phyloP scores from a whole-genome alignment of 37 sponge, comb jelly and placozoan species.

The Petrosia ficiformis region DNA sequence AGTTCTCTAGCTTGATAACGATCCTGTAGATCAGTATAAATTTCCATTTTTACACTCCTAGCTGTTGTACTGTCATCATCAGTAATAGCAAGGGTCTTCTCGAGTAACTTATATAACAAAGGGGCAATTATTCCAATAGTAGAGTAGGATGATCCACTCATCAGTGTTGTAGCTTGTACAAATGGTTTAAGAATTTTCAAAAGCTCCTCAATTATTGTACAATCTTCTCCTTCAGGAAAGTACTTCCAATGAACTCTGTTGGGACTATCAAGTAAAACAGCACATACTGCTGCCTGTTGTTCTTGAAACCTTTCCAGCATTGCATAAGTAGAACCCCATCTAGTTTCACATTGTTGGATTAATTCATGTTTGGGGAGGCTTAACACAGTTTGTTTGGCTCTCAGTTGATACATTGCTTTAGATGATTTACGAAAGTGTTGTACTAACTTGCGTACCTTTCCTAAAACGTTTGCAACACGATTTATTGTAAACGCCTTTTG shows the following conservation, averaged over 20 bases:
- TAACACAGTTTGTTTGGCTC: neutral
- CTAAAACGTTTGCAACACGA: constrained; percentile 11
- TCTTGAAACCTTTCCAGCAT: neutral
- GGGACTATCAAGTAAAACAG: neutral
- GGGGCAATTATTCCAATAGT: constrained; percentile 4
- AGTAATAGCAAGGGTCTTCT: neutral
- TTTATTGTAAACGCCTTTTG: neutral
- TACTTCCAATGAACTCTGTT: neutral
- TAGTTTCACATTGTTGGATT: neutral
- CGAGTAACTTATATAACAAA: neutral
- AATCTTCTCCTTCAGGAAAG: constrained; percentile 11
- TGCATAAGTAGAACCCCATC: constrained; percentile 12
- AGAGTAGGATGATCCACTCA: constrained; percentile 8
- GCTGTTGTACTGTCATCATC: neutral
- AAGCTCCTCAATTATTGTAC: constrained; percentile 9
- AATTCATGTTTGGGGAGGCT: neutral
- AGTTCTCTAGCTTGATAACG: neutral
- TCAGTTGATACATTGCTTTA: neutral
- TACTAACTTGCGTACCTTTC: neutral
- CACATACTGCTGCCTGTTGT: neutral
- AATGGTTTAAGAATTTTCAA: constrained; percentile 3
- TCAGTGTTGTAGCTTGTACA: neutral
- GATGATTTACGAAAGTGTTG: constrained; percentile 2
- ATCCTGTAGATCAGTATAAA: neutral
- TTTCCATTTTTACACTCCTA: neutral